Base-by-base conservation (phyloP, 2,797 vertebrate species). In the Allobates femoralis region DNA sequence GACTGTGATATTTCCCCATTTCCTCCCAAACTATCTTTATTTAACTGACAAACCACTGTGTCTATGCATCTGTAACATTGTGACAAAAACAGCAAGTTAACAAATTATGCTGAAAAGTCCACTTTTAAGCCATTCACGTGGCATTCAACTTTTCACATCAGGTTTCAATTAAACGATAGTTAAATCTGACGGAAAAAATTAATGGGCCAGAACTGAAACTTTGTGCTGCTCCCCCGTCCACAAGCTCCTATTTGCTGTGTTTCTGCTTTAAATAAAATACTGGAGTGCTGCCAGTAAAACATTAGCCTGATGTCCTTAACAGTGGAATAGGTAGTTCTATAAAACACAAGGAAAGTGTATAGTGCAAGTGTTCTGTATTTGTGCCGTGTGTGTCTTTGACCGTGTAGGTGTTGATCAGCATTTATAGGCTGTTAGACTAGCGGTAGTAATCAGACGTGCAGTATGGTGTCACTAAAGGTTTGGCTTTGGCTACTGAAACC, bases 151-250 rank as follows among this genome's bases (percentile, higher is more conserved):
- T 92, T 91, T 90, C 91, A 91, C 94, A 95, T 93, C 86, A 95
- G 94, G 94, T 94, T 94, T 95, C 93, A 94, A 94, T 97, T 95
- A 96, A 94, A 94, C 92, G 89, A 94, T 93, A 94, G 93, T 94
- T 94, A 94, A 92, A 94, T 95, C 93, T 95, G 94, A 94, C 93
- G 91, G 94, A 94, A 94, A 46, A 94, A 94, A 95, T 93, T 94
- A 95, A 94, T 94, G 93, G 92, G 90, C 90, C 90, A 92, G 93
- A 94, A 94, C 90, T 93, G 91, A 95, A 93, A 94, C 91, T 90
- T 91, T 81, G 50, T 89, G 91, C 87, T 85, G 81, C 93, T 91
- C 87, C 83, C 93, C 91, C 92, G 91, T 90, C 93, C 87, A 88
- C 62, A 89, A 88, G 90, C 89, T 92, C 88, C 88, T 93, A 86